A percentile compares a stretch with the other conserved stretches of the same genome.
Conservation (phyloP, 2,888 invertebrate species). For the Drosophila borborema region DNA sequence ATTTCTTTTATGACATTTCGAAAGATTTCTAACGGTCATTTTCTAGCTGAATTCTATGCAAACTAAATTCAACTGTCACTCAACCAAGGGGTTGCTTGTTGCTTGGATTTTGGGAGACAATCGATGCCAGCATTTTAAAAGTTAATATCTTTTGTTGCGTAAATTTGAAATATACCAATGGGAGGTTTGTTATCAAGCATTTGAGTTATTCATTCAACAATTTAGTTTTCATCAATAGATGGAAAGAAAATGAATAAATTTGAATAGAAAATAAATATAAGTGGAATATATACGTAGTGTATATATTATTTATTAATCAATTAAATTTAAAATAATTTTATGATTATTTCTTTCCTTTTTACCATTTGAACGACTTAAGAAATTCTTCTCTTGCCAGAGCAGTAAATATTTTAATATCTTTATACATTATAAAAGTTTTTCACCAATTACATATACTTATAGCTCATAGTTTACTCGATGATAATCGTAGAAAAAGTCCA, state of each 20-base stretch:
- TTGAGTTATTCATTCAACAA: constrained; percentile 9
- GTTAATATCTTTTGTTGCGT: constrained; percentile 35
- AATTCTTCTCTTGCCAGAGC: too few species aligned
- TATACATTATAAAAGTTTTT: neutral
- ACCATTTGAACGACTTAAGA: too few species aligned
- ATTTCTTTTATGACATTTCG: constrained; percentile 44
- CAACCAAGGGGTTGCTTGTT: constrained; percentile 61
- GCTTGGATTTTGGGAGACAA: constrained; percentile 20
- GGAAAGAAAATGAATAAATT: neutral
- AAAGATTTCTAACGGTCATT: constrained; percentile 67
- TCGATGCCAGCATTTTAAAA: constrained; percentile 38
- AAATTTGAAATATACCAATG: constrained; percentile 21
- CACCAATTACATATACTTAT: neutral
- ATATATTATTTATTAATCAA: too few species aligned
- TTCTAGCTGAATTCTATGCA: constrained; percentile 42
- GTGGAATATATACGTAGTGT: too few species aligned
- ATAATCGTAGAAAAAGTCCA: neutral
- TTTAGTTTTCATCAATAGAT: neutral
- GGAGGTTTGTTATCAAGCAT: constrained; percentile 36
- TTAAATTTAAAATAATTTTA: too few species aligned
- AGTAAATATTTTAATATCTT: too few species aligned
- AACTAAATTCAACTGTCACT: constrained; percentile 63
- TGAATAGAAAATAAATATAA: neutral
- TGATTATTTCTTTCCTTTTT: too few species aligned
- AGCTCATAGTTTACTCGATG: neutral